Evolutionary conservation across 2,888 invertebrate genomes (phyloP), one percentile per base, ranked within the genome.

Genomic region (Pimpla rufipes): DNA sequence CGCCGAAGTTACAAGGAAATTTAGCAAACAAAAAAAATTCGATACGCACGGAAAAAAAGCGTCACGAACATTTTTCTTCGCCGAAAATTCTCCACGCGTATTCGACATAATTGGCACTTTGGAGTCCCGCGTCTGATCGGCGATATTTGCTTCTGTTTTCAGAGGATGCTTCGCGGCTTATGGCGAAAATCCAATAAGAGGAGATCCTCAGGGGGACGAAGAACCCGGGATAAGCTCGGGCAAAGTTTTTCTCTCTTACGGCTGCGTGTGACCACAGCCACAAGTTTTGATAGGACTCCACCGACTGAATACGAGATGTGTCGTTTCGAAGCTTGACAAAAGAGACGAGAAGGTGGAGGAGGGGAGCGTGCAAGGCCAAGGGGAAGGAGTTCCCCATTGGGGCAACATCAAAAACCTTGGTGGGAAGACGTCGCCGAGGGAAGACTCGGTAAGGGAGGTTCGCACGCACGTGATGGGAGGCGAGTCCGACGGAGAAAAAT

Each of bases 261-360:
- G 73, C 59, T 66, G 23, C 23, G 55, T 50, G 81, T 79, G 83
- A 84, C 86, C 84, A 87, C 87, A 85, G 87, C 88, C 89, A 86
- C 88, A 89, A 92, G 88, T 92, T 92, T 91, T 90, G 90, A 91
- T 90, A 88, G 88, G 85, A 86, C 87, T 87, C 74, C 86, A 87
- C 83, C 80, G 79, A 84, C 85, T 89, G 92, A 92, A 92, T 92
- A 91, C 90, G 87, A 90, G 91, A 87, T 89, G 86, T 83, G 84
- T 47, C 77, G 55, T 68, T 68, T 68, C 79, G 70, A 75, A 67
- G 83, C 84, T 59, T 35, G 68, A 83, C 79, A 77, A 82, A 79
- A 57, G 79, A 79, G 42, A 78, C 55, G 74, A 13, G 59, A 35
- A 59, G 13, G 37, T 35, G 59, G 57, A 8, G 13, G 16, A n/a